These are phyloP conservation scores for Solenopsis invicta DNA, from an alignment of 1,140 invertebrate genomes.

Conservation along the genomic window DNA sequence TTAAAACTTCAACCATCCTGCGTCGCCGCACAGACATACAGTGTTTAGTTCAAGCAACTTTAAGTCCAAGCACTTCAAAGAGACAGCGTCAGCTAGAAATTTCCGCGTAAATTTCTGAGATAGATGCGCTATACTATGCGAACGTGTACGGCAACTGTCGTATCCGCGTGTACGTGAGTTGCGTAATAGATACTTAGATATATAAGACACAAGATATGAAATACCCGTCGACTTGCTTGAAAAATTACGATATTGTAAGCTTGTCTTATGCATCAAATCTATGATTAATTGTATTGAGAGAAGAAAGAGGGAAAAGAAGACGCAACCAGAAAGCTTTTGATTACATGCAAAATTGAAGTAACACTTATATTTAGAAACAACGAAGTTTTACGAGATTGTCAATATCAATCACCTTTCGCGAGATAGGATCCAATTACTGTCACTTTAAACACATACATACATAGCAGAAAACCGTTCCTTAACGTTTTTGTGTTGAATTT, in stretches of 20 bases:
- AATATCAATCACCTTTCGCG: neutral
- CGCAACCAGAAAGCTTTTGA: neutral
- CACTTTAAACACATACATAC: too few relatives aligned
- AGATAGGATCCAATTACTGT: neutral
- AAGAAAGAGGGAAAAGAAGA: neutral
- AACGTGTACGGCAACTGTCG: conserved; percentile 33
- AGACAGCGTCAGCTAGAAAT: conserved; percentile 46
- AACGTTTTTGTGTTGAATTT: too few relatives aligned
- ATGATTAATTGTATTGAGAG: neutral
- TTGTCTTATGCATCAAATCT: conserved; percentile 35
- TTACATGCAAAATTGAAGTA: neutral
- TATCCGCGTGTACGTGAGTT: conserved; percentile 7
- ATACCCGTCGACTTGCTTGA: conserved; percentile 34
- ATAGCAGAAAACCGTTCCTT: too few relatives aligned
- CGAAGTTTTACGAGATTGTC: neutral
- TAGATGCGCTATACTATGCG: conserved; percentile 4
- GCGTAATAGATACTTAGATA: conserved; percentile 44
- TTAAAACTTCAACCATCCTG: conserved; percentile 31
- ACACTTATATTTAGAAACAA: neutral
- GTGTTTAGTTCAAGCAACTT: conserved; percentile 40
- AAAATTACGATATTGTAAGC: conserved; percentile 53
- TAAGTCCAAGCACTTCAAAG: conserved; percentile 35
- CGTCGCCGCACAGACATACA: neutral
- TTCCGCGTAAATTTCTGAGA: conserved; percentile 59
- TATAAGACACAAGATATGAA: conserved; percentile 26